phyloP scores from a whole-genome alignment of 2,888 invertebrate species.

The Mystacides longicornis region DNA sequence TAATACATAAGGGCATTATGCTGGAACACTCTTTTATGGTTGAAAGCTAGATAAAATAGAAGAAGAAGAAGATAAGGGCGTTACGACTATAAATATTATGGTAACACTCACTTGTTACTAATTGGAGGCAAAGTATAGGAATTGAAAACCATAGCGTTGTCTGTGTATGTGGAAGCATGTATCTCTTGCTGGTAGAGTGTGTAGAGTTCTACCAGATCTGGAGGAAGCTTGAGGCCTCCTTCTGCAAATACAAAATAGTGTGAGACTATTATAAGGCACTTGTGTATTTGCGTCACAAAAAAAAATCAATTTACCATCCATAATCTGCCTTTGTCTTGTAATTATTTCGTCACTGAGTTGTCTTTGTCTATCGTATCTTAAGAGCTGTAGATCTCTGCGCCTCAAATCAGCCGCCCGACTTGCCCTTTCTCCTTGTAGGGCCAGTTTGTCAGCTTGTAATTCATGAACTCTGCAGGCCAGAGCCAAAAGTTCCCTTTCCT shows the following conservation, averaged over 20 bases:
- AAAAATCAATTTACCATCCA: constrained; percentile 58
- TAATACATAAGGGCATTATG: too few species aligned
- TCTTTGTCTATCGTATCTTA: constrained; percentile 76
- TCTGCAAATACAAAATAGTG: constrained; percentile 41
- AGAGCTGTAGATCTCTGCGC: constrained; percentile 72
- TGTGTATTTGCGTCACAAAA: too few species aligned
- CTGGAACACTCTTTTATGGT: too few species aligned
- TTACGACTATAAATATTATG: too few species aligned
- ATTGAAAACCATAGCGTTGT: constrained; percentile 50
- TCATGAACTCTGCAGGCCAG: constrained; percentile 89
- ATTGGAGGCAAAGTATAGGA: constrained; percentile 58
- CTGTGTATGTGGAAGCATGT: constrained; percentile 70
- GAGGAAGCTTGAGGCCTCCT: constrained; percentile 59
- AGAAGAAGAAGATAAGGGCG: too few species aligned
- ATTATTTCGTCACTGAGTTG: constrained; percentile 88
- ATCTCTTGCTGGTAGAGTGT: constrained; percentile 81
- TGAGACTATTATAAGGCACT: not conserved
- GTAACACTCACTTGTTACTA: constrained; percentile 51
- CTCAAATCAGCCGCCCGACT: constrained; percentile 81
- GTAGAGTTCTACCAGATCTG: constrained; percentile 73
- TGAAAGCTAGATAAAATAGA: too few species aligned
- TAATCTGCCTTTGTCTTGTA: constrained; percentile 73
- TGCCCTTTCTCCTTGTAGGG: constrained; percentile 79
- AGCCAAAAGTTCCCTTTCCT: constrained; percentile 82
- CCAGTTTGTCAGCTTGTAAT: constrained; percentile 89